Evolutionary conservation across 2,113 vertebrate genomes (phyloP).

Genomic region (Desmodus rotundus): DNA sequence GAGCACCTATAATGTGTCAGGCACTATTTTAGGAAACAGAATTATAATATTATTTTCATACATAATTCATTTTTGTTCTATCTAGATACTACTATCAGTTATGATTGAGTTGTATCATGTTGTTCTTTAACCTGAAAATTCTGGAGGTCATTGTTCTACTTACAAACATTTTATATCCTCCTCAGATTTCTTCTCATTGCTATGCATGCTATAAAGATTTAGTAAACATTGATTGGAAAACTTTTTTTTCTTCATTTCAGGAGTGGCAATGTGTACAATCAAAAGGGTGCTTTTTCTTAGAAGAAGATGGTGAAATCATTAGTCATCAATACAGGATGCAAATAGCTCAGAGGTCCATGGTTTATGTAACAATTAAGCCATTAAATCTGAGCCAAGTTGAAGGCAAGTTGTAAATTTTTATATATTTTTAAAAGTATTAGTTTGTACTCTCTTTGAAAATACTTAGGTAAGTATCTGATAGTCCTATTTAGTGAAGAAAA

Average conservation of each 20-base stretch:
- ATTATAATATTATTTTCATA: background rate
- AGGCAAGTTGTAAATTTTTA: conserved; percentile 72
- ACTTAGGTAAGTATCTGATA: background rate
- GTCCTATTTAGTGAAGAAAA: background rate
- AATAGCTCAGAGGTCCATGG: conserved; percentile 82
- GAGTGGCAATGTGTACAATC: conserved; percentile 85
- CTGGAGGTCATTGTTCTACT: background rate
- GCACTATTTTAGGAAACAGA: background rate
- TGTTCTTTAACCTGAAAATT: background rate
- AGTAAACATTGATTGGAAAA: background rate
- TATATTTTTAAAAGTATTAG: conserved; percentile 3
- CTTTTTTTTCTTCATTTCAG: conserved; percentile 74
- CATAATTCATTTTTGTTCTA: background rate
- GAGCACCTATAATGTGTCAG: background rate
- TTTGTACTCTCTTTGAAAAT: background rate
- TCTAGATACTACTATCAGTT: background rate
- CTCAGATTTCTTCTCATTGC: background rate
- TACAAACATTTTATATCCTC: background rate
- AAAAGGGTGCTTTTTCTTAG: conserved; percentile 93
- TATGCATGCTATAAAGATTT: background rate
- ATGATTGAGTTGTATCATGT: background rate
- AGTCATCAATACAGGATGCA: conserved; percentile 90
- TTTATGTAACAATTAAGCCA: conserved; percentile 90
- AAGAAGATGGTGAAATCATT: conserved; percentile 86
- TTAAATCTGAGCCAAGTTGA: conserved; percentile 78